Percentiles rank a stretch among this genome's conserved stretches.
Evolutionary conservation across 2,113 vertebrate species (phyloP).

Genomic region (Nannobrachium achirus): DNA sequence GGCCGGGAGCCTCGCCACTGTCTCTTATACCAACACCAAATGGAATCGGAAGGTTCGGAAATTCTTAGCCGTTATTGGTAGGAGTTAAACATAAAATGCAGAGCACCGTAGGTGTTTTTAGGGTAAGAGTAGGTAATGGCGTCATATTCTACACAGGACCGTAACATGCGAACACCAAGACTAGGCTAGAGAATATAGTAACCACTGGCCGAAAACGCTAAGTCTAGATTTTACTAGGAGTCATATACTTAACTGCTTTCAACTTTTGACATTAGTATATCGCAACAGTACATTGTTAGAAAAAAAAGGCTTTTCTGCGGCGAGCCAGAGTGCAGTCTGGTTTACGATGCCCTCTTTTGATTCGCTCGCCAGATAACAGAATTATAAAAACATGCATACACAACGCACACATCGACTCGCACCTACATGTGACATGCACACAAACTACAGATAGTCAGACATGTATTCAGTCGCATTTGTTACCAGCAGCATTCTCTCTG

Average conservation of each 20-base stretch:
- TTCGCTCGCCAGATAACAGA: conserved; percentile 60
- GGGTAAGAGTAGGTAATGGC: conserved; percentile 59
- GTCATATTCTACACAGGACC: conserved; percentile 66
- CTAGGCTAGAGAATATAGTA: conserved; percentile 69
- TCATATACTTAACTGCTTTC: conserved; percentile 68
- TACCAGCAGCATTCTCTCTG: conserved; percentile 70
- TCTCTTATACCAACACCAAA: conserved; percentile 63
- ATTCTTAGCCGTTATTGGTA: conserved; percentile 47
- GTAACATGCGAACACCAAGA: conserved; percentile 59
- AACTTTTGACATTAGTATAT: conserved; percentile 74
- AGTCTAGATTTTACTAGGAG: conserved; percentile 62
- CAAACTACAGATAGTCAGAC: conserved; percentile 20
- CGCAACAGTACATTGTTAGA: conserved; percentile 62
- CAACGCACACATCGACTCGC: not conserved
- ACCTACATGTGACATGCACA: conserved; percentile 2
- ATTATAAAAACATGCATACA: conserved; percentile 20
- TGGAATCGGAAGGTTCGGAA: conserved; percentile 48
- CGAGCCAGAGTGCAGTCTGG: conserved; percentile 61
- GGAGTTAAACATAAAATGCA: conserved; percentile 32
- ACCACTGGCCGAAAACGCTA: conserved; percentile 66
- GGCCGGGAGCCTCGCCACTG: conserved; percentile 16
- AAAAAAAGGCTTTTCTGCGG: conserved; percentile 57
- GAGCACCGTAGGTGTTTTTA: conserved; percentile 53
- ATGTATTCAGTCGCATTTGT: conserved; percentile 60
- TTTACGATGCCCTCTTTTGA: conserved; percentile 60